Evolutionary conservation across 2,888 invertebrate species (phyloP).

Genomic region (Entomobrya proxima): DNA sequence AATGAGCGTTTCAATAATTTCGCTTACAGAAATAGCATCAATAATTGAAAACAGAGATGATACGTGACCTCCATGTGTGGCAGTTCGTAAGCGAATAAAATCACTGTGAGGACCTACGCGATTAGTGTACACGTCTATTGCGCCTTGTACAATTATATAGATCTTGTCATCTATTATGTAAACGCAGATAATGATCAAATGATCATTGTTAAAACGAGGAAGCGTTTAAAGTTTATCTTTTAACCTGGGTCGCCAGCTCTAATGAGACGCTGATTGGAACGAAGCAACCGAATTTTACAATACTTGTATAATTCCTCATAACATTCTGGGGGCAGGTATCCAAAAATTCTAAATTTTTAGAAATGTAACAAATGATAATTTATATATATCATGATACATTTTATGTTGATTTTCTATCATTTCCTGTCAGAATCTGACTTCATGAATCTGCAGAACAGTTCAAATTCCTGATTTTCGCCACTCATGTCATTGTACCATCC

Average conservation of each 20-base stretch:
- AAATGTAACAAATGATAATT: too few species aligned
- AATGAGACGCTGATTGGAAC: conserved; percentile 35
- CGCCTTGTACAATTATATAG: conserved; percentile 47
- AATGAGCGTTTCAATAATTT: background rate
- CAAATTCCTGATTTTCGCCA: conserved; percentile 55
- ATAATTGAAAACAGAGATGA: conserved; percentile 50
- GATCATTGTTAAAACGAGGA: too few species aligned
- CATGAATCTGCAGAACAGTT: conserved; percentile 47
- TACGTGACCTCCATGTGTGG: conserved; percentile 43
- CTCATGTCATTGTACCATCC: conserved; percentile 61
- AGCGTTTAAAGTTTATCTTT: too few species aligned
- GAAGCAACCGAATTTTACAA: conserved; percentile 44
- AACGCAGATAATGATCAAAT: background rate
- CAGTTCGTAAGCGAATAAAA: conserved; percentile 44
- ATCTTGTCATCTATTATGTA: conserved; percentile 50
- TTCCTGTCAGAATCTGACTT: too few species aligned
- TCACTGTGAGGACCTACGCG: conserved; percentile 44
- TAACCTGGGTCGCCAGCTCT: conserved; percentile 62
- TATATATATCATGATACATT: too few species aligned
- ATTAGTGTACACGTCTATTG: conserved; percentile 51
- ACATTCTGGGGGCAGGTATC: conserved; percentile 44
- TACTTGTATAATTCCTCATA: conserved; percentile 46
- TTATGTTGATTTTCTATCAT: too few species aligned
- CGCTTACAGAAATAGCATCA: conserved; percentile 44
- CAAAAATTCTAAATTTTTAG: conserved; percentile 35